A percentile compares a stretch with the other conserved stretches of the same genome.
Evolutionary conservation across 1,140 invertebrate genomes (phyloP).

Genomic region (Eriocheir sinensis): DNA sequence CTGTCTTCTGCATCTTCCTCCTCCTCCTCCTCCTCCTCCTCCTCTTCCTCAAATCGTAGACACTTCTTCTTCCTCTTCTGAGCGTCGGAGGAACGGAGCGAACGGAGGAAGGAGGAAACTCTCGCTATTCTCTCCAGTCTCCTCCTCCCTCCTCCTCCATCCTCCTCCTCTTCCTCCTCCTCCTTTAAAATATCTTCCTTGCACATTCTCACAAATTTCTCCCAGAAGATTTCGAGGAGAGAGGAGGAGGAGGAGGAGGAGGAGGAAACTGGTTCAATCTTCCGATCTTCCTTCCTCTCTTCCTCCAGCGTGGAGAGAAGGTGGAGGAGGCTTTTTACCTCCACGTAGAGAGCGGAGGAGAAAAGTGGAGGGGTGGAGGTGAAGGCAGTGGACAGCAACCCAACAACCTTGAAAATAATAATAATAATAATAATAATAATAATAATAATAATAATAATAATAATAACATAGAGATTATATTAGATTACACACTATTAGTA

Average conservation of each 20-base stretch:
- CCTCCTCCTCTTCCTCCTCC: not conserved
- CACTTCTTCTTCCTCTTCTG: not conserved
- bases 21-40: not conserved
- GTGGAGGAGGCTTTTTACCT: slow-evolving; percentile 61
- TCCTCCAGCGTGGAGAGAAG: slow-evolving; percentile 48
- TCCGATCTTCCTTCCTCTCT: not conserved
- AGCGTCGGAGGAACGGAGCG: not conserved
- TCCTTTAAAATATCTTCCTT: not conserved
- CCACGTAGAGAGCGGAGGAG: slow-evolving; percentile 62
- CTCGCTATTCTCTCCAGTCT: not conserved
- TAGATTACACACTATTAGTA: too few relatives aligned
- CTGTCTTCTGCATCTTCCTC: too few relatives aligned
- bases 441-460: slow-evolving; percentile 42
- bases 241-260: not conserved
- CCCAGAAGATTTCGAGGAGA: not conserved
- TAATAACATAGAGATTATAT: not conserved
- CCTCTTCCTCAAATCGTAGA: not conserved
- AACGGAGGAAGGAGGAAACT: not conserved
- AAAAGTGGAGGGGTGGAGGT: slow-evolving; percentile 42
- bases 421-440: not conserved
- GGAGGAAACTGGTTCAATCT: not conserved
- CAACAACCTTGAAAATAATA: slow-evolving; percentile 75
- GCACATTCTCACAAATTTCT: not conserved
- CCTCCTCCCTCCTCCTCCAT: not conserved
- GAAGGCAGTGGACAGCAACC: slow-evolving; percentile 55